A percentile compares a stretch with the other conserved stretches of the same genome.
phyloP scores from a whole-genome alignment of 2,797 vertebrate genomes.

The Ibycter americanus region DNA sequence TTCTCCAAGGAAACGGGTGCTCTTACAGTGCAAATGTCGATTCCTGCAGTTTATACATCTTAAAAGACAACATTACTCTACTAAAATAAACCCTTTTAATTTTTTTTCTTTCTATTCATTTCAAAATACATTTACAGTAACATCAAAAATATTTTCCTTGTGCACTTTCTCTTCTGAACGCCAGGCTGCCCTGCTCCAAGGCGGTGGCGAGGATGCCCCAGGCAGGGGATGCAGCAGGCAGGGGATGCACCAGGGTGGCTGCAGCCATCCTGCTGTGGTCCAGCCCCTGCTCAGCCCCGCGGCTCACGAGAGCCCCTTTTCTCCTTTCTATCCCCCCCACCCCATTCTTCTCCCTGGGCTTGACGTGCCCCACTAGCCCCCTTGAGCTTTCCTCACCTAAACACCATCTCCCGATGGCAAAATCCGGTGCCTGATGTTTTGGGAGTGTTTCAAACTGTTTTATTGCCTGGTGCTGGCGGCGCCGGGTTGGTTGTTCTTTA shows the following conservation, averaged over 20 bases:
- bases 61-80: conserved; percentile 64
- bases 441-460: background rate
- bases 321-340: background rate
- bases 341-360: background rate
- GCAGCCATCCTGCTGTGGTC: background rate
- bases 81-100: conserved; percentile 71
- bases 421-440: background rate
- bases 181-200: background rate
- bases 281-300: background rate
- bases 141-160: conserved; percentile 78
- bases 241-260: background rate
- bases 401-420: background rate
- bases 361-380: background rate
- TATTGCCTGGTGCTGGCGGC: background rate
- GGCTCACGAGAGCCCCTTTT: background rate
- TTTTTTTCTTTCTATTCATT: conserved; percentile 25
- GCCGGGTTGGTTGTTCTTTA: conserved; percentile 82
- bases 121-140: conserved; percentile 77
- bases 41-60: conserved; percentile 50
- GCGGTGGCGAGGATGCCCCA: background rate
- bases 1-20: conserved; percentile 31
- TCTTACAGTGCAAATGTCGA: conserved; percentile 52
- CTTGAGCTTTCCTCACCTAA: background rate
- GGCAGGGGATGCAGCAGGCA: background rate
- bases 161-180: conserved; percentile 28